phyloP scores from a whole-genome alignment of 2,113 vertebrate genomes.

The Pelodiscus sinensis region DNA sequence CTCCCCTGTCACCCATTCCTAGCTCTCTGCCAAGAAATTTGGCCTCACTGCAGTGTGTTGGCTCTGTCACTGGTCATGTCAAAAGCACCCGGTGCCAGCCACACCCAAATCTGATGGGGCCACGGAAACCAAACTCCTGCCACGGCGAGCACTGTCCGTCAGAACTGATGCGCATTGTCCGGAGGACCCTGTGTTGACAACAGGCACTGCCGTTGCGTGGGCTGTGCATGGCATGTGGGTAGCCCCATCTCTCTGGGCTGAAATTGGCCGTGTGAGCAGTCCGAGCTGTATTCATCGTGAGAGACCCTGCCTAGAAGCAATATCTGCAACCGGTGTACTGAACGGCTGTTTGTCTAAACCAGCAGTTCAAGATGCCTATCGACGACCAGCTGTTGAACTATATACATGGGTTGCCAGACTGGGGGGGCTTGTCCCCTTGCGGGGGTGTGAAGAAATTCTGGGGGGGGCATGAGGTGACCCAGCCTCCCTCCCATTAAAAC shows the following conservation, averaged over 20 bases:
- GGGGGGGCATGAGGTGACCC: no score
- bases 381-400: neutral
- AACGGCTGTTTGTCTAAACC: neutral
- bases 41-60: neutral
- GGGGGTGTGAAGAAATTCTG: no score
- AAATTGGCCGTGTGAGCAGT: neutral
- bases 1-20: no score
- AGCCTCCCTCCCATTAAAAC: no score
- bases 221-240: neutral
- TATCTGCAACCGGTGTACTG: neutral
- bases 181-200: neutral
- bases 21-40: neutral
- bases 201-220: neutral
- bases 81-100: neutral
- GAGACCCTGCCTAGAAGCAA: neutral
- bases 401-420: no score
- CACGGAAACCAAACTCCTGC: neutral
- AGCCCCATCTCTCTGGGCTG: neutral
- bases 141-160: neutral
- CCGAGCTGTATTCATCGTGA: neutral
- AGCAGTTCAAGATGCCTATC: neutral
- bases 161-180: neutral
- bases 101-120: neutral
- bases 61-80: neutral
- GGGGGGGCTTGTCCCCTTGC: no score